Percentiles rank a stretch among this genome's conserved stretches.
phyloP scores from a whole-genome alignment of 2,888 invertebrate species.

The Amiota mariae region DNA sequence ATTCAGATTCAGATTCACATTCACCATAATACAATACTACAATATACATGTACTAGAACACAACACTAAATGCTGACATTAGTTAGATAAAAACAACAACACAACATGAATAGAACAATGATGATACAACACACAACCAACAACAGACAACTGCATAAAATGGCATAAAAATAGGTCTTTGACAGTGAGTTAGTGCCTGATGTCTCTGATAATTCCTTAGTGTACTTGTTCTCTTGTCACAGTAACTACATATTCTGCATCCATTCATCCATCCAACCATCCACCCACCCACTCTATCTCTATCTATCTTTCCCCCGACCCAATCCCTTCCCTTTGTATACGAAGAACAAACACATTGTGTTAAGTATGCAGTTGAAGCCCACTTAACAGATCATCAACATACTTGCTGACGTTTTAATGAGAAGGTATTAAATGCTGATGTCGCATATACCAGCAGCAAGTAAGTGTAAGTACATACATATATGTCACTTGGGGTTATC shows the following conservation, averaged over 20 bases:
- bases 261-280: no score
- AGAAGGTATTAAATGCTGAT: not conserved
- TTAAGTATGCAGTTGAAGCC: constrained; percentile 17
- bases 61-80: constrained; percentile 24
- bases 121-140: not conserved
- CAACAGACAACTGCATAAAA: not conserved
- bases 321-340: not conserved
- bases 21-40: not conserved
- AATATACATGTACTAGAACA: not conserved
- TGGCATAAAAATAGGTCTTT: constrained; percentile 7
- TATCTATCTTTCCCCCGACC: not conserved
- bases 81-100: constrained; percentile 14
- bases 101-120: constrained; percentile 3
- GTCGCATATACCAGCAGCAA: constrained; percentile 39
- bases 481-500: not conserved
- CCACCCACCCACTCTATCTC: not conserved
- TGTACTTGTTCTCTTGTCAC: not conserved
- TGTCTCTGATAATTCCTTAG: not conserved
- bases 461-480: constrained; percentile 31
- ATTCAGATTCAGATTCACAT: no score
- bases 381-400: constrained; percentile 24
- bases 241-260: not conserved
- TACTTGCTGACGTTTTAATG: constrained; percentile 17
- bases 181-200: constrained; percentile 15
- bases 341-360: no score